Conservation (phyloP, 2,797 vertebrate genomes). For the Microhierax caerulescens region DNA sequence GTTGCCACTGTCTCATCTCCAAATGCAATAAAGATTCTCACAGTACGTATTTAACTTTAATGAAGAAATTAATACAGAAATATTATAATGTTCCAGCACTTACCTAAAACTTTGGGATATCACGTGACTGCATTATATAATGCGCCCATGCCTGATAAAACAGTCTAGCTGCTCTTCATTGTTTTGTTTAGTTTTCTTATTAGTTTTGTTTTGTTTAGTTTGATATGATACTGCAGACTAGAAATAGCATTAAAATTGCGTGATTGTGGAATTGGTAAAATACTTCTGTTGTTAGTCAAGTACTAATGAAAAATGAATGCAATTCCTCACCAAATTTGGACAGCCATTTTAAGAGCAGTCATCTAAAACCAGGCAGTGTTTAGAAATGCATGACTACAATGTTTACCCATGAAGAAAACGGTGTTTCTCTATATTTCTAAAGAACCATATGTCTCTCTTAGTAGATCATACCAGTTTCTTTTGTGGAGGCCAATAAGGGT, state of each 20-base stretch:
- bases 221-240: not conserved
- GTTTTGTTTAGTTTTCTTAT: not conserved
- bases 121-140: not conserved
- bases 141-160: not conserved
- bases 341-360: conserved; percentile 47
- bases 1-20: not conserved
- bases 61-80: not conserved
- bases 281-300: not conserved
- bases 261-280: not conserved
- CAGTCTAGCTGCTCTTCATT: not conserved
- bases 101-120: not conserved
- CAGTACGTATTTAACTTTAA: not conserved
- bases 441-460: conserved; percentile 68
- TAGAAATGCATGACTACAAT: conserved; percentile 53
- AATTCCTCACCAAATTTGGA: conserved; percentile 19
- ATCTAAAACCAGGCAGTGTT: conserved; percentile 64
- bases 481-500: conserved; percentile 83
- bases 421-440: conserved; percentile 73
- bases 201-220: not conserved
- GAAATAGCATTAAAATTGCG: not conserved
- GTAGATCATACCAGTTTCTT: conserved; percentile 83
- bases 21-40: not conserved
- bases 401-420: conserved; percentile 68
- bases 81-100: not conserved
- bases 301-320: conserved; percentile 11